These are phyloP conservation scores for Rallus crepitans DNA, from an alignment of 2,797 vertebrate species.

Conservation along the genomic window DNA sequence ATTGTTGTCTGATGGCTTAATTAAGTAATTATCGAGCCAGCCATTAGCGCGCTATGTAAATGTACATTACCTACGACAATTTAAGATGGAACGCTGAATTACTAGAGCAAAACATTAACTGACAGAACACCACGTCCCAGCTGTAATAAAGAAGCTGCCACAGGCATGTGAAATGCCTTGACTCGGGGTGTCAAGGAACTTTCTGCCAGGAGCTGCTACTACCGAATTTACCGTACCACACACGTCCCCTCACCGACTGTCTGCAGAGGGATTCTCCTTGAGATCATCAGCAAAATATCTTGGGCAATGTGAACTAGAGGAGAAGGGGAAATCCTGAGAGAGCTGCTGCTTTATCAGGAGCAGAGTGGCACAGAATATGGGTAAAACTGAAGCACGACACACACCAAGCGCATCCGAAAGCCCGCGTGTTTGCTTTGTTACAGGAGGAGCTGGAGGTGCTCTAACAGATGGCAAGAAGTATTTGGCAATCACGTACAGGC, in stretches of 20 bases:
- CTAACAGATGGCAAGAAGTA: conserved; percentile 66
- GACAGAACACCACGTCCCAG: neutral
- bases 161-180: neutral
- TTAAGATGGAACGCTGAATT: neutral
- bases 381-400: neutral
- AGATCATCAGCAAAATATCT: neutral
- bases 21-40: conserved; percentile 65
- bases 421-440: neutral
- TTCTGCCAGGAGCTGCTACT: neutral
- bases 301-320: neutral
- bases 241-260: neutral
- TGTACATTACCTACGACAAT: conserved; percentile 20
- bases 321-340: neutral
- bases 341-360: neutral
- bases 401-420: neutral
- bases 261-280: neutral
- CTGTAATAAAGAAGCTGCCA: neutral
- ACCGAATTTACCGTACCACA: neutral
- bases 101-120: neutral
- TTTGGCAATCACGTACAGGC: conserved; percentile 34
- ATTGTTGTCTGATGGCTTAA: conserved; percentile 48
- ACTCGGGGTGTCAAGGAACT: neutral
- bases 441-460: conserved; percentile 37
- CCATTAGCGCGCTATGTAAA: conserved; percentile 38
- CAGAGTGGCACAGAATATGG: neutral